Base-by-base conservation (phyloP, 2,113 vertebrate species). In the Vulpes vulpes region DNA sequence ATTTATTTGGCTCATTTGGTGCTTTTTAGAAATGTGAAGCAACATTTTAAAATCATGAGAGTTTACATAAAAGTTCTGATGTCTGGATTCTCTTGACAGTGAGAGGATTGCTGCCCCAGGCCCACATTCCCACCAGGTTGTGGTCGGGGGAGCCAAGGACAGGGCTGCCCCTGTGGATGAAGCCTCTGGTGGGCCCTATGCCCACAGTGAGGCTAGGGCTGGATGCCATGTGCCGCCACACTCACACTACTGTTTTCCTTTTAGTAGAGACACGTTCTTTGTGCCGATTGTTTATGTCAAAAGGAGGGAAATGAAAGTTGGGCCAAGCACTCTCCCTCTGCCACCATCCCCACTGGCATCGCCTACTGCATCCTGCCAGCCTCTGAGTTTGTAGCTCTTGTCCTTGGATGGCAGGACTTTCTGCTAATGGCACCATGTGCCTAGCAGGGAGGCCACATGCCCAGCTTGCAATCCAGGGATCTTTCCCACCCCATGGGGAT, bases 1-100 rank as follows among this genome's bases (percentile, higher is more conserved):
- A 51, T 88, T 81, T 67, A 62, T 73, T 60, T 25, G 81, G 15
- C 69, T 80, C 53, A 94, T 23, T 74, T 1, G 11, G 32, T 78
- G 60, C 60, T 76, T 96, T 94, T 79, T 49, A 91, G 55, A 91
- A 94, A 95, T 76, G 1, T 49, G 79, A 96, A 96, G 27, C 60
- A 89, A 82, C 74, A 20, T 49, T 91, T 95, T 73, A 89, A 89
- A 93, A 69, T 82, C 73, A 71, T 5, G 55, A 79, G 22, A 25
- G 67, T 78, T 96, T 86, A 35, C 69, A 83, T 73, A 67, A 92
- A 93, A 89, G 67, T 32, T 51, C 27, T 60, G 10, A 53, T n/a
- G 12, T 49, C 80, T 94, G 30, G 64, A 65, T 89, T 69, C 32
- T 93, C 53, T 51, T 71, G 78, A 59, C 25, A 27, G 11, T 38